Evolutionary conservation across 1,140 invertebrate genomes (phyloP).

Genomic region (Cephus cinctus): DNA sequence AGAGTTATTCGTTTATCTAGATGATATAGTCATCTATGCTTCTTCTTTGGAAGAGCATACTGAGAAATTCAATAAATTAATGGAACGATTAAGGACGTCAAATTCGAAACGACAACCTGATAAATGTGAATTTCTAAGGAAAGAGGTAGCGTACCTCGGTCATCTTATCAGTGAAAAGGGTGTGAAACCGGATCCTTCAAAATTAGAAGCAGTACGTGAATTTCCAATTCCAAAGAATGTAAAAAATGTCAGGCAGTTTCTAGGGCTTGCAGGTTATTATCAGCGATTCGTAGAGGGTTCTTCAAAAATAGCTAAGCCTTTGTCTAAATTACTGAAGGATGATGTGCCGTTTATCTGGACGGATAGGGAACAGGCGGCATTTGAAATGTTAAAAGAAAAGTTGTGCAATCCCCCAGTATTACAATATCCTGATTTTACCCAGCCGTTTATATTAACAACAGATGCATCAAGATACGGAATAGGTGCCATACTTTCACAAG

Average conservation of each 20-base stretch:
- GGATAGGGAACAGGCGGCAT: no score
- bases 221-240: conserved; percentile 20
- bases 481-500: no score
- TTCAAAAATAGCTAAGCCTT: no score
- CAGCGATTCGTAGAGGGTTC: conserved; percentile 22
- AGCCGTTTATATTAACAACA: no score
- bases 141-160: conserved; percentile 23
- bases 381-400: no score
- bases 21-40: conserved; percentile 21
- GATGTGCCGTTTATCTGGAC: no score
- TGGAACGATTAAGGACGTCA: conserved; percentile 14
- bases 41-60: conserved; percentile 3
- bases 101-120: conserved; percentile 28
- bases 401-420: no score
- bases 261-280: conserved; percentile 27
- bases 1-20: conserved; percentile 17
- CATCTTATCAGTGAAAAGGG: conserved; percentile 25
- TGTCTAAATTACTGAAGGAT: no score
- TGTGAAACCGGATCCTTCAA: conserved; percentile 24
- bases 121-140: conserved; percentile 30
- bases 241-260: conserved; percentile 19
- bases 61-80: conserved; percentile 13
- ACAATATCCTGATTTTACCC: no score
- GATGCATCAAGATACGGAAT: no score
- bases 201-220: conserved; percentile 18